phyloP scores from a whole-genome alignment of 2,113 vertebrate genomes.

The Rhodinocichla rosea region DNA sequence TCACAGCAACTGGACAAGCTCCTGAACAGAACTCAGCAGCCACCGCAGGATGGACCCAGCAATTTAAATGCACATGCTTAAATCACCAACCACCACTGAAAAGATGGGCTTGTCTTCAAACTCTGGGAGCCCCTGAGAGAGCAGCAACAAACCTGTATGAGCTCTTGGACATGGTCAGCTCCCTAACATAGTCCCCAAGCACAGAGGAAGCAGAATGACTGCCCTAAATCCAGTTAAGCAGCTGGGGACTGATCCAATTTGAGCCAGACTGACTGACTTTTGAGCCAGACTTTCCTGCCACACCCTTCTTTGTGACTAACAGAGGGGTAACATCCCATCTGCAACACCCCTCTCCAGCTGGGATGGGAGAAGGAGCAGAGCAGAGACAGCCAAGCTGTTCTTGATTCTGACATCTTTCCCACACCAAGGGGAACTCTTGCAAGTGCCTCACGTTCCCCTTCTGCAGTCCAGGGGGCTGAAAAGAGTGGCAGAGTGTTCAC shows the following conservation, averaged over 20 bases:
- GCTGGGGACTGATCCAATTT: background rate
- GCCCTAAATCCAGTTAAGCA: background rate
- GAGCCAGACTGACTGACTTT: background rate
- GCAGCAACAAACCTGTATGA: background rate
- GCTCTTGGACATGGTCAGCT: background rate
- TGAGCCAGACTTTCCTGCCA: background rate
- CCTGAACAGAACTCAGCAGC: background rate
- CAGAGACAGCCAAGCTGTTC: background rate
- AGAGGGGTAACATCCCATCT: background rate
- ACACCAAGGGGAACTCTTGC: background rate
- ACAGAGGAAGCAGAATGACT: background rate
- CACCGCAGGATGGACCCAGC: background rate
- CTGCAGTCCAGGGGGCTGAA: background rate
- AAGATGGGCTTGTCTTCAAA: background rate
- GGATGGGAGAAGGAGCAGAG: background rate
- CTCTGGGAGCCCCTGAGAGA: background rate
- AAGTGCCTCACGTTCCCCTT: background rate
- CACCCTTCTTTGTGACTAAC: background rate
- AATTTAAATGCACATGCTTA: background rate
- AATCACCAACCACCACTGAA: background rate
- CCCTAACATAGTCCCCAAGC: accelerated
- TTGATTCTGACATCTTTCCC: background rate
- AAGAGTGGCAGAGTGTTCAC: background rate
- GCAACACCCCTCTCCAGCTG: background rate
- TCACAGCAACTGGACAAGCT: background rate